phyloP scores from a whole-genome alignment of 2,888 invertebrate species.

The Cryptus viduatorius region DNA sequence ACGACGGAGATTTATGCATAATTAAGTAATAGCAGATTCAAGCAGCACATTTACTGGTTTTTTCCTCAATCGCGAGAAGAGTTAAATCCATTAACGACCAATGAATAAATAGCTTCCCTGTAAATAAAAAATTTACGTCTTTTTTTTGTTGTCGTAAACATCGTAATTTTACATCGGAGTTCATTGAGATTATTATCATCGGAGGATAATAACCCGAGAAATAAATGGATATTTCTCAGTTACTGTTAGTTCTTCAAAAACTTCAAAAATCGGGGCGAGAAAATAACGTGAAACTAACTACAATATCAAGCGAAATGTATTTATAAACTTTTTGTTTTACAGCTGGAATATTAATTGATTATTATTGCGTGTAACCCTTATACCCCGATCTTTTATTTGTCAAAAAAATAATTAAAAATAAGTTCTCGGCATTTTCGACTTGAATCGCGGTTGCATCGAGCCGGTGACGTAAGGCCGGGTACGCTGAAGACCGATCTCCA shows the following conservation, averaged over 20 bases:
- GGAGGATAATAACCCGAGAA: too few relatives aligned
- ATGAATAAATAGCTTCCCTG: background rate
- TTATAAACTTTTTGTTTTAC: background rate
- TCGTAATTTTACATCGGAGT: too few relatives aligned
- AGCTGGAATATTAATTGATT: background rate
- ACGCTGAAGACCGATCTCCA: slow-evolving; percentile 54
- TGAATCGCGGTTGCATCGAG: slow-evolving; percentile 63
- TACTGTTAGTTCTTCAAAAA: too few relatives aligned
- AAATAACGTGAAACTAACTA: too few relatives aligned
- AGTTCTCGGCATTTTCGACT: slow-evolving; percentile 35
- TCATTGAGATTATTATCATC: too few relatives aligned
- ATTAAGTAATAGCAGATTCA: background rate
- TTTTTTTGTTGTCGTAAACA: too few relatives aligned
- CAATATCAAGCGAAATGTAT: too few relatives aligned
- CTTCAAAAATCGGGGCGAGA: too few relatives aligned
- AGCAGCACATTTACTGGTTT: background rate
- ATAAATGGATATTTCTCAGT: too few relatives aligned
- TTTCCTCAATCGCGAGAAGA: background rate
- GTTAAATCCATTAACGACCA: background rate
- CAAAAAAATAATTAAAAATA: slow-evolving; percentile 14
- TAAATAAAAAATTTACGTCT: background rate
- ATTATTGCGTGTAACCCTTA: background rate
- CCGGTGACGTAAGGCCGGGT: slow-evolving; percentile 67
- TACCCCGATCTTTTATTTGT: background rate
- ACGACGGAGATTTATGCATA: background rate